A percentile compares a stretch with the other conserved stretches of the same genome.
phyloP scores from a whole-genome alignment of 2,888 invertebrate genomes.

The Mesochorus sp. region DNA sequence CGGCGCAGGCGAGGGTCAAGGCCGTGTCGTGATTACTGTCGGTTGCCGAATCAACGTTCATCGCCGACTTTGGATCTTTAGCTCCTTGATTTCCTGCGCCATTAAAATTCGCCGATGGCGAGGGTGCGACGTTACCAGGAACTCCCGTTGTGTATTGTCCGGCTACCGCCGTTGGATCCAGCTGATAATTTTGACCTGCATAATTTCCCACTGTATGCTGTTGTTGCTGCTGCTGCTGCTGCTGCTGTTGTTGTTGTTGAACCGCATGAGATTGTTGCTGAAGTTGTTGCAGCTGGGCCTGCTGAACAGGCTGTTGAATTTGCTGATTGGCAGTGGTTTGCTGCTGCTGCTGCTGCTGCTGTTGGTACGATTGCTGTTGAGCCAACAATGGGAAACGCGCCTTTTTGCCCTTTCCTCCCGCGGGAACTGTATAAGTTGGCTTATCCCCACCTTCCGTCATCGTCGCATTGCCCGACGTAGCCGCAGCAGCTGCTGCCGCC shows the following conservation, averaged over 20 bases:
- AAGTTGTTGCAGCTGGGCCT: conserved; percentile 72
- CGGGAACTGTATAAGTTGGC: conserved; percentile 75
- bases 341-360: conserved; percentile 41
- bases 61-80: conserved; percentile 87
- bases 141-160: conserved; percentile 61
- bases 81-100: conserved; percentile 76
- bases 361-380: conserved; percentile 69
- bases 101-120: conserved; percentile 68
- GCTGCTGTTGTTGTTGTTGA: conserved; percentile 69
- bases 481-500: conserved; percentile 69
- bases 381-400: conserved; percentile 78
- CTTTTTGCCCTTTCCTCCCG: conserved; percentile 80
- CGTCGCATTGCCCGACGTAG: conserved; percentile 3
- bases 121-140: conserved; percentile 61
- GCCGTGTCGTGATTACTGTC: conserved; percentile 99
- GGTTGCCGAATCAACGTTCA: conserved; percentile 98
- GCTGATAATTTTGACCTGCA: conserved; percentile 82
- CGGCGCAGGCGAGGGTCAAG: conserved; percentile 97
- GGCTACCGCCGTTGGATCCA: conserved; percentile 82
- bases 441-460: conserved; percentile 75
- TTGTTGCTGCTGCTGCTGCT: conserved; percentile 63
- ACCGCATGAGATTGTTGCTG: conserved; percentile 65
- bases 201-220: conserved; percentile 72
- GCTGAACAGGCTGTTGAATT: conserved; percentile 72
- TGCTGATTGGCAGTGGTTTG: conserved; percentile 63